Conservation (phyloP, 2,113 vertebrate species). For the Sorex araneus region DNA sequence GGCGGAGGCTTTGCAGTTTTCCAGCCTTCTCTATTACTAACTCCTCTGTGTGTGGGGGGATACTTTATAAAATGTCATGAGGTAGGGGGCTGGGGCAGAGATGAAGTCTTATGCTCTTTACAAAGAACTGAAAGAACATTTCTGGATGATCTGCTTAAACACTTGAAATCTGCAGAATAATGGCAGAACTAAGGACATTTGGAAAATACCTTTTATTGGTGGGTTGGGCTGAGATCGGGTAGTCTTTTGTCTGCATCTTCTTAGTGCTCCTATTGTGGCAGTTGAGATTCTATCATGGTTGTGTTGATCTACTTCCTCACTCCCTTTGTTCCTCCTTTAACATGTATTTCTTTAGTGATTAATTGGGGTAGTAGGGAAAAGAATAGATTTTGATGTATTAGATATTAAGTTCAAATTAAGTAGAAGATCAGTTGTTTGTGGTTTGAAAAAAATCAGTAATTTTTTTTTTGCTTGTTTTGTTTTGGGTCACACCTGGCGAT, state of each 20-base stretch:
- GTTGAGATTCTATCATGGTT: neutral
- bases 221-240: neutral
- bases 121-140: slow-evolving; percentile 41
- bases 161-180: slow-evolving; percentile 7
- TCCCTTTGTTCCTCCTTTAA: neutral
- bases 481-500: too few species aligned
- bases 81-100: neutral
- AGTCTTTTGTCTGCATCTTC: slow-evolving; percentile 44
- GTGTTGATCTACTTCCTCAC: slow-evolving; percentile 26
- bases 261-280: neutral
- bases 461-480: slow-evolving; percentile 21
- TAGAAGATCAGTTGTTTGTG: slow-evolving; percentile 27
- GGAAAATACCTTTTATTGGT: slow-evolving; percentile 47
- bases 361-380: neutral
- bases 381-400: neutral
- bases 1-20: slow-evolving; percentile 16
- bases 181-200: slow-evolving; percentile 39
- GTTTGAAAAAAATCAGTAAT: slow-evolving; percentile 46
- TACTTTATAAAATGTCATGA: neutral
- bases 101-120: slow-evolving; percentile 21
- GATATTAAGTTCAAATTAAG: slow-evolving; percentile 26
- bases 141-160: slow-evolving; percentile 1
- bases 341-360: slow-evolving; percentile 22
- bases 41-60: neutral
- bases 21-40: neutral